Evolutionary conservation across 2,888 invertebrate genomes (phyloP), one percentile per base, ranked within the genome.

Genomic region (Phaonia tiefii): DNA sequence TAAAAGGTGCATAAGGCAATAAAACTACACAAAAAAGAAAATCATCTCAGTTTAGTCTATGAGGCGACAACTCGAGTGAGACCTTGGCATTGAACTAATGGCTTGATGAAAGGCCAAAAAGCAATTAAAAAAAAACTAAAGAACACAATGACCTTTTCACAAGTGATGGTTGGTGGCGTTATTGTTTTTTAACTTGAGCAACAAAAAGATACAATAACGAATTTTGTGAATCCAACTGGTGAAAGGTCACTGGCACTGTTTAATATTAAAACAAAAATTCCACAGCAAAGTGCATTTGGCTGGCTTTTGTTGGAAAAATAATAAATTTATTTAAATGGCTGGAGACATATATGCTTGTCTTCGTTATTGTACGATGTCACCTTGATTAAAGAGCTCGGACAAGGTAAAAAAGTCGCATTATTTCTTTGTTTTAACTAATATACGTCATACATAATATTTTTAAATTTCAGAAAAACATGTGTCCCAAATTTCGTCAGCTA

Each of bases 61-160:
- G 2, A 42, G 20, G 4, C 39, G 22, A 63, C 26, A 42, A 37
- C 17, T 63, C 42, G 39, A 60, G 15, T 17, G 60, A 75, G 58
- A 70, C 76, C 69, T 75, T 80, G 75, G 63, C 80, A 73, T 65
- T 76, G 80, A 76, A 76, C 70, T 70, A 70, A 73, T 74, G 65
- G 49, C 69, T 70, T 70, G 49, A 76, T 66, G 73, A 76, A 75
- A 80, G 72, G 22, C 67, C 72, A 80, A 44, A 46, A 66, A 13
- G n/a, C 66, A 69, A 67, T 51, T 51, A 67, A 69, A 39, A 51
- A 54, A 31, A 3, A 65, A 70, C 60, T 20, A 63, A 22, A 22
- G 63, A 42, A 63, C 39, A 63, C 63, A 63, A 63, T 63, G 63
- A 63, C 63, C 63, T 63, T 63, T 63, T 13, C 15, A 11, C 20